phyloP scores from a whole-genome alignment of 2,113 vertebrate species.

The Cranoglanis bouderius region DNA sequence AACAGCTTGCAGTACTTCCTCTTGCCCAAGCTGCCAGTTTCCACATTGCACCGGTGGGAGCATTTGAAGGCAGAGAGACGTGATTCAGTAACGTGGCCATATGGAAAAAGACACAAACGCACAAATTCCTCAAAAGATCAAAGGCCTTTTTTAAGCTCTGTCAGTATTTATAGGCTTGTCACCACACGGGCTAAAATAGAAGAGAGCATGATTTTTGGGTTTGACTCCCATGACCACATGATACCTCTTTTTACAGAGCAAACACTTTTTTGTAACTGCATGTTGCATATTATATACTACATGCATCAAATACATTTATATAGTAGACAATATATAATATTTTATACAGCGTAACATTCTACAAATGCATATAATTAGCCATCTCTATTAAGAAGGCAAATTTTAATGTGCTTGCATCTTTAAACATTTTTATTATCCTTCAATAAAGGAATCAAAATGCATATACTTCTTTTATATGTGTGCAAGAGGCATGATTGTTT shows the following conservation, averaged over 20 bases:
- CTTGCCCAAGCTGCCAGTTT: conserved; percentile 50
- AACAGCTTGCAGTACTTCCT: conserved; percentile 70
- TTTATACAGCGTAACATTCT: neutral
- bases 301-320: neutral
- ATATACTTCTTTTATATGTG: neutral
- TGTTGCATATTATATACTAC: neutral
- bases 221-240: conserved; percentile 32
- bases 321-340: neutral
- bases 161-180: conserved; percentile 49
- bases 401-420: neutral
- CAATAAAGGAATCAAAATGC: neutral
- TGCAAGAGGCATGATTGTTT: neutral
- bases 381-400: neutral
- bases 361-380: neutral
- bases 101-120: conserved; percentile 46
- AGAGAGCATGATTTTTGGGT: conserved; percentile 35
- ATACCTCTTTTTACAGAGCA: neutral
- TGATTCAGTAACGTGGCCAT: conserved; percentile 40
- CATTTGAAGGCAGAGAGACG: conserved; percentile 44
- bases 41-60: conserved; percentile 42
- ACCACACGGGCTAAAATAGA: conserved; percentile 32
- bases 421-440: neutral
- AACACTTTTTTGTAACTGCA: neutral
- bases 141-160: conserved; percentile 41
- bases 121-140: conserved; percentile 40